Evolutionary conservation across 2,113 vertebrate species (phyloP).

Genomic region (Gavia stellata): DNA sequence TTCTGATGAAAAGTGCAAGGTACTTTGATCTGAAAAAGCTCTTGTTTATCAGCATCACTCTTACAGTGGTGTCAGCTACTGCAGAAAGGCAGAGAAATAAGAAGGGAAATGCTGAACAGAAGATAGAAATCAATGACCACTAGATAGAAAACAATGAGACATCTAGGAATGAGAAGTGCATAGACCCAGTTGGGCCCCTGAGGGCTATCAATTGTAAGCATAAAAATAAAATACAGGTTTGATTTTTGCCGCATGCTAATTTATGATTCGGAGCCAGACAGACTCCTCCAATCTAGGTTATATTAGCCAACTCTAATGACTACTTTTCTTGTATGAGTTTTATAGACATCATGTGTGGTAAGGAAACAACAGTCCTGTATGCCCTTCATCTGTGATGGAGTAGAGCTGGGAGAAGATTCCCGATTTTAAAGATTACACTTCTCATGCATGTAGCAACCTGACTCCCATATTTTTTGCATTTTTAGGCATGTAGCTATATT

Average conservation of each 20-base stretch:
- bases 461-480: not conserved
- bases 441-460: not conserved
- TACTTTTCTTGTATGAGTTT: not conserved
- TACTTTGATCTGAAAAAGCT: not conserved
- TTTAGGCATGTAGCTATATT: not conserved
- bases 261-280: not conserved
- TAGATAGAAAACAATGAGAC: not conserved
- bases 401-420: not conserved
- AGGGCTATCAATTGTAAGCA: not conserved
- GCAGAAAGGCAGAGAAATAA: not conserved
- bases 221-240: not conserved
- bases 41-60: not conserved
- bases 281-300: not conserved
- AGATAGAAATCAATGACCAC: not conserved
- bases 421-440: not conserved
- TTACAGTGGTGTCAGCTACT: not conserved
- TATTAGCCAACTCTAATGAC: not conserved
- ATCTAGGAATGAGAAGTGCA: not conserved
- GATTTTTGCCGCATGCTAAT: not conserved
- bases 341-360: not conserved
- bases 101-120: not conserved
- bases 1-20: not conserved
- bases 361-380: not conserved
- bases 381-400: not conserved
- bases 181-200: not conserved